Base-by-base conservation (phyloP, 2,888 invertebrate species). In the Julus scandinavius region DNA sequence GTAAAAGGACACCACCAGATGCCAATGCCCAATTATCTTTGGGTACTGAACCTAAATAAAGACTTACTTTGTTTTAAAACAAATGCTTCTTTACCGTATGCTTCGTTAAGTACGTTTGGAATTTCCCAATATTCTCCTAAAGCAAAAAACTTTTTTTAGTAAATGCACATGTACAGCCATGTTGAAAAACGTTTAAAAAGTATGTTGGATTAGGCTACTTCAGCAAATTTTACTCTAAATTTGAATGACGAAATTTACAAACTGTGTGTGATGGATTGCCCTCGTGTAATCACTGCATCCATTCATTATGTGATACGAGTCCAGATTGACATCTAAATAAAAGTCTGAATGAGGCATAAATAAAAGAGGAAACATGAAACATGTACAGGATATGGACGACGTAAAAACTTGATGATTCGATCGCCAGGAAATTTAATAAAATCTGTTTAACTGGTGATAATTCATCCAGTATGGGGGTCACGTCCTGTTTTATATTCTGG, bases 341-440 rank as follows among this genome's bases (percentile, higher is more conserved):
- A 72, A 6, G n/a, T n/a, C 63, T 63, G 63, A 17, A 63, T 72
- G 29, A 20, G 29, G 5, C 72, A 72, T 29, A 72, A 29, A 72
- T 29, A 72, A 72, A 11, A 45, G 9, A 6, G 72, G 29, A 72
- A 72, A 29, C 9, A 29, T 1, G 20, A 72, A 72, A 72, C 9
- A n/a, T 29, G 20, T 9, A 72, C 72, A 20, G 72, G 72, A 72
- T 72, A 72, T 72, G 72, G 29, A 72, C 72, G 72, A 29, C 7
- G 72, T 72, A 29, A 20, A 72, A 72, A n/a, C n/a, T 9, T 11
- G 72, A 72, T 20, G 72, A 72, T 72, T 72, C 29, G 72, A 72
- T 72, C 72, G 72, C 72, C 72, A 72, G 72, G 72, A 72, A 72
- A 72, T 72, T 72, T 72, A 72, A 72, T 72, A 20, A 72, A 72